Evolutionary conservation across 1,140 invertebrate species (phyloP).

Genomic region (Lucilia sericata): DNA sequence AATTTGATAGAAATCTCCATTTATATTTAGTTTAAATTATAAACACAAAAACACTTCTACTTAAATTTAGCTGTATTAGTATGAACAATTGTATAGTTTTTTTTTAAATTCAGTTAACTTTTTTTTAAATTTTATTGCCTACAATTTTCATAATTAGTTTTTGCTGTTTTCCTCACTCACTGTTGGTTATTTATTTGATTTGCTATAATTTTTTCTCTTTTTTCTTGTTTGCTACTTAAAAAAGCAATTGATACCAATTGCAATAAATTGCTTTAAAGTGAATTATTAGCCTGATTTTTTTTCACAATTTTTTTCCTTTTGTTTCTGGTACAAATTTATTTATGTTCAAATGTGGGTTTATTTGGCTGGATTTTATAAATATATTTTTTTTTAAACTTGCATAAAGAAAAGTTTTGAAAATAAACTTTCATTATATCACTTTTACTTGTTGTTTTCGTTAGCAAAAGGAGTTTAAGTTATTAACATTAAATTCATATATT

Average conservation of each 20-base stretch:
- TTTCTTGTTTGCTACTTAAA: background rate
- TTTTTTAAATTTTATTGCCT: background rate
- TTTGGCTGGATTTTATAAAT: too few species aligned
- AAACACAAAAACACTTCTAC: background rate
- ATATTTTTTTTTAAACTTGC: background rate
- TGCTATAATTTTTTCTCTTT: background rate
- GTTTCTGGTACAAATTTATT: too few species aligned
- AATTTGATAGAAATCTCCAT: background rate
- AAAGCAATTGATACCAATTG: background rate
- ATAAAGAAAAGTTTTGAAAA: background rate
- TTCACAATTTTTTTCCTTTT: background rate
- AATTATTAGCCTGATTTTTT: background rate
- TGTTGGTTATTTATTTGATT: background rate
- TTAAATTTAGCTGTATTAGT: background rate
- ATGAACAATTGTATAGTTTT: too few species aligned
- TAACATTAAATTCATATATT: too few species aligned
- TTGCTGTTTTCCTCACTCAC: background rate
- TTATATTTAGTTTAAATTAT: background rate
- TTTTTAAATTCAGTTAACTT: background rate
- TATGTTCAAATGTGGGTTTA: too few species aligned
- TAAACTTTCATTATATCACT: background rate
- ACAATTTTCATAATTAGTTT: slow-evolving; percentile 1
- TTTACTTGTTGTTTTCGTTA: background rate
- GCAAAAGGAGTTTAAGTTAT: too few species aligned
- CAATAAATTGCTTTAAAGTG: background rate